Base-by-base conservation (phyloP, 2,888 invertebrate genomes). In the Lasioglossum vierecki region DNA sequence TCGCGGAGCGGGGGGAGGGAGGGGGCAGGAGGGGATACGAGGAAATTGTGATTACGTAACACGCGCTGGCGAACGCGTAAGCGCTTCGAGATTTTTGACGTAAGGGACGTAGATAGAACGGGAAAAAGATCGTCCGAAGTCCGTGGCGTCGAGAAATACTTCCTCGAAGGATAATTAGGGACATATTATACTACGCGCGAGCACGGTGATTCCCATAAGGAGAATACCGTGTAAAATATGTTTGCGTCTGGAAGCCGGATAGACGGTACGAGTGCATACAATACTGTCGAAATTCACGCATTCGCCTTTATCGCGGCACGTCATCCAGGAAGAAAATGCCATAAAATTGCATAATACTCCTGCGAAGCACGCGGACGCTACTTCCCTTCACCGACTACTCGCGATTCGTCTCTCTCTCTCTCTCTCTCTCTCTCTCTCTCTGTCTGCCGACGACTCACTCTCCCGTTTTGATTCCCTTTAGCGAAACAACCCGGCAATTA, bases 1-100 rank as follows among this genome's bases (percentile, higher is more conserved):
- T 1, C 26, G 68, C 11, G 8, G 49, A 35, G 11, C 44, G 60
- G 30, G 0, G 2, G 63, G 66, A 6, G 35, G 71, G 66, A 30
- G 30, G 30, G 30, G 30, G 30, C 30, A 30, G 63, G 66, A 15
- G 35, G 71, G 66, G 68, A 70, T 35, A 35, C 76, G 81, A 77
- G 75, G 74, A 72, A 84, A 84, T 84, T 68, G 57, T 60, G 80
- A 82, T 89, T 89, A 88, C 85, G 83, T 88, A 85, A 89, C 74
- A 68, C 53, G 74, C 73, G 44, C 72, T 83, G 82, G 73, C 72
- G 83, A 9, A 39, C 79, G 75, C 75, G 66, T 63, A 35, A 76
- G 71, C 79, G 79, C 72, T 68, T 57, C 74, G 75, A 86, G 76
- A 84, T 85, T 88, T 88, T 85, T 81, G 66, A 82, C 74, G 72